Evolutionary conservation across 2,797 vertebrate species (phyloP).

Genomic region (Bryconaethiops microstoma): DNA sequence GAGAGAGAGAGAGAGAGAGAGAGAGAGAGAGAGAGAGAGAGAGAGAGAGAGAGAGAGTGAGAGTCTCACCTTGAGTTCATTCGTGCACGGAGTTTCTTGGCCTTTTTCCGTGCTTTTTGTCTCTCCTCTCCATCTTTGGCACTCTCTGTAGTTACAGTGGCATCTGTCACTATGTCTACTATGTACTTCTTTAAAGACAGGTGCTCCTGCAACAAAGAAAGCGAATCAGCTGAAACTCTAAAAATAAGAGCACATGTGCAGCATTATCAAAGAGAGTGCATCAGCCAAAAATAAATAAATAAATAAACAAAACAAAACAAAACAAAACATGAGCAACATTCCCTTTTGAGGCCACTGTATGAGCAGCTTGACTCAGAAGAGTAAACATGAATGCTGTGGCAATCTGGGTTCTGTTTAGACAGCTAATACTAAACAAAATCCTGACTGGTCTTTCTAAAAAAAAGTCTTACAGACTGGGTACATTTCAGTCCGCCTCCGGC

Average conservation of each 20-base stretch:
- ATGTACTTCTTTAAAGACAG: conserved; percentile 98
- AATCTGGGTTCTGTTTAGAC: not conserved
- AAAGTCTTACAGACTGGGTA: not conserved
- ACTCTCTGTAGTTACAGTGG: conserved; percentile 81
- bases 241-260: not conserved
- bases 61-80: conserved; percentile 92
- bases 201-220: conserved; percentile 84
- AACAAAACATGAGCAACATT: no score
- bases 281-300: not conserved
- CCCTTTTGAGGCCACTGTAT: no score
- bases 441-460: conserved; percentile 7
- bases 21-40: conserved; percentile 28
- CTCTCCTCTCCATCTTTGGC: conserved; percentile 89
- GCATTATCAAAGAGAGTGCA: not conserved
- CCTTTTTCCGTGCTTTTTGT: conserved; percentile 93
- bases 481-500: not conserved
- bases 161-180: conserved; percentile 90
- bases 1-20: conserved; percentile 7
- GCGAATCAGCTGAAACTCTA: not conserved
- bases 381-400: not conserved
- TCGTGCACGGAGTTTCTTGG: conserved; percentile 93
- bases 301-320: no score
- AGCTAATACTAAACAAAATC: not conserved
- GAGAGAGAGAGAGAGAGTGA: conserved; percentile 3
- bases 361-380: not conserved